These are phyloP conservation scores for Drosophila ercepeae DNA, from an alignment of 1,140 invertebrate genomes.

Conservation along the genomic window DNA sequence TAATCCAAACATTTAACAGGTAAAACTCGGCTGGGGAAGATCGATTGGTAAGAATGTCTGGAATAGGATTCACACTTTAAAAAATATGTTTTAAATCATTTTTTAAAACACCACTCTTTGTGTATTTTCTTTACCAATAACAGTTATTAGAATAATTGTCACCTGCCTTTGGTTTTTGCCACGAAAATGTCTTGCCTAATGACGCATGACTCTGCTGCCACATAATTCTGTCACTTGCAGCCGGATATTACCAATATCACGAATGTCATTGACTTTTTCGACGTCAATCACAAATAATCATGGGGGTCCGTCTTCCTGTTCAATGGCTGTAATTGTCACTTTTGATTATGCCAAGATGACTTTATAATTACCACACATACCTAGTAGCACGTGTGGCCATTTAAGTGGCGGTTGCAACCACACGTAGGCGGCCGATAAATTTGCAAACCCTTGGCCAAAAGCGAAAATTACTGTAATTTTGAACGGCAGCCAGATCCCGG, in stretches of 20 bases:
- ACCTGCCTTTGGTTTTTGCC: slow-evolving; percentile 32
- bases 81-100: no score
- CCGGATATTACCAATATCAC: slow-evolving; percentile 49
- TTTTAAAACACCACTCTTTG: background rate
- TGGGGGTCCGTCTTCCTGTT: slow-evolving; percentile 63
- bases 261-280: slow-evolving; percentile 58
- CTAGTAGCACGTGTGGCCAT: slow-evolving; percentile 73
- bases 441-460: slow-evolving; percentile 67
- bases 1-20: slow-evolving; percentile 38
- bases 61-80: slow-evolving; percentile 14
- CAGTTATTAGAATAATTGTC: slow-evolving; percentile 40
- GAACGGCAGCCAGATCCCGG: slow-evolving; percentile 19
- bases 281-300: slow-evolving; percentile 47
- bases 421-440: slow-evolving; percentile 58
- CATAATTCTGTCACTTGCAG: slow-evolving; percentile 37
- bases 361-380: slow-evolving; percentile 75
- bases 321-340: slow-evolving; percentile 83
- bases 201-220: slow-evolving; percentile 60
- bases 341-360: slow-evolving; percentile 83
- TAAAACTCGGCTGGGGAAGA: slow-evolving; percentile 23
- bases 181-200: slow-evolving; percentile 47
- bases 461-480: slow-evolving; percentile 75
- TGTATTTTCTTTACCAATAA: slow-evolving; percentile 1
- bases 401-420: slow-evolving; percentile 77
- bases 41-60: slow-evolving; percentile 39